Base-by-base conservation (phyloP, 2,888 invertebrate species). In the Melanostoma mellinum region DNA sequence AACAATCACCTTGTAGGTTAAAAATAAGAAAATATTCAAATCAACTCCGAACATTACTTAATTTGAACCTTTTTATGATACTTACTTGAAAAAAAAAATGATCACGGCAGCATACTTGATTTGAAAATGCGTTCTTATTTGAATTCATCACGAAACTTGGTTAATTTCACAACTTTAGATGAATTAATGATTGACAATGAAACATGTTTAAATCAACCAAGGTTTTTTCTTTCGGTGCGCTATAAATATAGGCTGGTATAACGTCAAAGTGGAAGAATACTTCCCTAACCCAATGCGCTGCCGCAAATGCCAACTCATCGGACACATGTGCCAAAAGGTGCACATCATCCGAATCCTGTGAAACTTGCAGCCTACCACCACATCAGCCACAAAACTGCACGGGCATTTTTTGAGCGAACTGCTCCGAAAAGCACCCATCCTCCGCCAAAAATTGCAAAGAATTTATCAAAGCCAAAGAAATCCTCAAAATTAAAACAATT, bases 171-270 rank as follows among this genome's bases (percentile, higher is more conserved):
- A n/a, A n/a, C n/a, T n/a, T n/a, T n/a, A n/a, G n/a, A n/a, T n/a
- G n/a, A n/a, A n/a, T n/a, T n/a, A n/a, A n/a, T n/a, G n/a, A n/a
- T n/a, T n/a, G n/a, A n/a, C n/a, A n/a, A n/a, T n/a, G n/a, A n/a
- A n/a, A n/a, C n/a, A n/a, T n/a, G n/a, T n/a, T n/a, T n/a, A n/a
- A n/a, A n/a, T n/a, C n/a, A n/a, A n/a, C n/a, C n/a, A n/a, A n/a
- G n/a, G n/a, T n/a, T n/a, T n/a, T n/a, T n/a, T n/a, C n/a, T n/a
- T n/a, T n/a, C n/a, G n/a, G n/a, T n/a, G n/a, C n/a, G 32, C 60
- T 2, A 9, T 68, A 4, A 50, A 67, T 9, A 44, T 74, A 38
- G 65, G 48, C 6, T 73, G 63, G 63, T 65, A 74, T n/a, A 74
- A 65, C 1, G 9, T 50, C 32, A 56, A 65, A 38, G 48, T 65